Percentiles rank a stretch among this genome's conserved stretches.
Evolutionary conservation across 1,140 invertebrate genomes (phyloP).

Genomic region (Drosophila kurseongensis): DNA sequence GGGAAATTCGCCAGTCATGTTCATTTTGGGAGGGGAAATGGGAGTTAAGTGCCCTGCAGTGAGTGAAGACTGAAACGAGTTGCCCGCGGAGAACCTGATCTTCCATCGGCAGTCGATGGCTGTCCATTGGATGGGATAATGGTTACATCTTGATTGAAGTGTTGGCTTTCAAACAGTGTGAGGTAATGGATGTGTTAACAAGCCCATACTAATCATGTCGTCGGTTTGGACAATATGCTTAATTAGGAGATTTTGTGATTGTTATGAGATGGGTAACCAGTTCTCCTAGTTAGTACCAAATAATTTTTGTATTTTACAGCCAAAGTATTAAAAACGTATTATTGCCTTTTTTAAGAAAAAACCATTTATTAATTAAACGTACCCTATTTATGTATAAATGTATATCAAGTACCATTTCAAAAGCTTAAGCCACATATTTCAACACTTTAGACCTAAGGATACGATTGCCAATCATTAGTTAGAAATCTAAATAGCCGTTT

Average conservation of each 20-base stretch:
- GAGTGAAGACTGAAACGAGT: conserved; percentile 6
- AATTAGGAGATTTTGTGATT: neutral
- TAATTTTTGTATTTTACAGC: no score
- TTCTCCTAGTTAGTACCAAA: no score
- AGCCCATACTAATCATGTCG: neutral
- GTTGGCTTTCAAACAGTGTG: neutral
- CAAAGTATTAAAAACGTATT: no score
- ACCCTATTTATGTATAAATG: no score
- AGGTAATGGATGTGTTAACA: neutral
- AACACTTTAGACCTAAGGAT: neutral
- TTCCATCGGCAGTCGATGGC: neutral
- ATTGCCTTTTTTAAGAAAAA: no score
- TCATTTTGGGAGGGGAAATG: neutral
- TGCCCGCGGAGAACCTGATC: conserved; percentile 16
- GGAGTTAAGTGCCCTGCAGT: conserved; percentile 23
- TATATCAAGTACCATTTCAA: neutral
- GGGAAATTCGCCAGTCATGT: conserved; percentile 40
- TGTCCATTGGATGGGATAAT: neutral
- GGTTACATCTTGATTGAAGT: conserved; percentile 26
- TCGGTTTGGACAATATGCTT: neutral
- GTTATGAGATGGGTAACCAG: no score
- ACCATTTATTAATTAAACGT: no score
- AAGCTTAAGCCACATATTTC: neutral
- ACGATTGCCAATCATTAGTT: neutral
- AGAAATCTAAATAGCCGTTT: conserved; percentile 1